Evolutionary conservation across 2,888 invertebrate genomes (phyloP).

Genomic region (Allacma fusca): DNA sequence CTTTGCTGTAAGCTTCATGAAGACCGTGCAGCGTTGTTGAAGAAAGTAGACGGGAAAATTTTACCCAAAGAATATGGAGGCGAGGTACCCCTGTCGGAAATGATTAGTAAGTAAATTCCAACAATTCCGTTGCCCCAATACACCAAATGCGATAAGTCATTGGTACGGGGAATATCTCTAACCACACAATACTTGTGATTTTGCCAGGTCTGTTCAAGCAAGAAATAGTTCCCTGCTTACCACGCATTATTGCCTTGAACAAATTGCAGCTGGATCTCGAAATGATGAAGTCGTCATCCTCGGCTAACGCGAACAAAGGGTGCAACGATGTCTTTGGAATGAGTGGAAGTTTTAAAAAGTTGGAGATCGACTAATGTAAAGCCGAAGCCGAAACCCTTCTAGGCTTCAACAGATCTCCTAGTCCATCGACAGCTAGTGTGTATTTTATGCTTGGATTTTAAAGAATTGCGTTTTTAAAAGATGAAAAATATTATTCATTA

Average conservation of each 20-base stretch:
- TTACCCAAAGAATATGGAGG: conserved; percentile 85
- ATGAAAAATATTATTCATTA: too few species aligned
- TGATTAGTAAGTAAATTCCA: conserved; percentile 76
- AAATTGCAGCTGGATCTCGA: conserved; percentile 71
- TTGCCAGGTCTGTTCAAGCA: conserved; percentile 71
- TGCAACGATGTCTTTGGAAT: conserved; percentile 56
- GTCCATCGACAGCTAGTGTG: too few species aligned
- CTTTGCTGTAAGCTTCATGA: conserved; percentile 74
- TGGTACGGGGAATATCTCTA: too few species aligned
- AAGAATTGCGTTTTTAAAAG: too few species aligned
- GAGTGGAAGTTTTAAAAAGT: conserved; percentile 59
- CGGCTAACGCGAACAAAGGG: conserved; percentile 44
- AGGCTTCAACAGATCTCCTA: too few species aligned
- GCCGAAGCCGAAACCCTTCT: too few species aligned
- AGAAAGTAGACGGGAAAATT: conserved; percentile 76
- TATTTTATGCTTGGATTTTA: too few species aligned
- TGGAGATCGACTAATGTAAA: conserved; percentile 56
- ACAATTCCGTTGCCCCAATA: too few species aligned
- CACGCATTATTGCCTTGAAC: conserved; percentile 73
- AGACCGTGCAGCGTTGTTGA: conserved; percentile 75
- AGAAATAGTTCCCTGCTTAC: conserved; percentile 71
- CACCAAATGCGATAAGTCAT: too few species aligned
- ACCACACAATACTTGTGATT: background rate
- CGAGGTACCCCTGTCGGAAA: conserved; percentile 80
- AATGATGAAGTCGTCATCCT: conserved; percentile 53